Percentiles rank a stretch among this genome's conserved stretches.
Conservation (phyloP, 2,113 vertebrate species). For the Dolichallabes microphthalmus region DNA sequence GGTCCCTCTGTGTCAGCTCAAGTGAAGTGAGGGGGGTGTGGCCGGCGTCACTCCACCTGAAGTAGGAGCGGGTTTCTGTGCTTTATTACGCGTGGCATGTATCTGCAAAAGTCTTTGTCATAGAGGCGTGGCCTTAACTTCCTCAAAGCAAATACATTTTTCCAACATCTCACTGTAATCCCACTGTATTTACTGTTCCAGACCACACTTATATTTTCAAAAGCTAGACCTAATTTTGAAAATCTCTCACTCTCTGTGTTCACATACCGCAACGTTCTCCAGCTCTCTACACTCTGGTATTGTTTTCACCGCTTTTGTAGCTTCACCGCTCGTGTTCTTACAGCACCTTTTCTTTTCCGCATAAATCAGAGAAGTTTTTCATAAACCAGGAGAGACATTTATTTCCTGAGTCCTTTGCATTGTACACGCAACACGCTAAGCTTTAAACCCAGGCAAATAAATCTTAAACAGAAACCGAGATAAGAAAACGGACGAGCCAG, state of each 20-base stretch:
- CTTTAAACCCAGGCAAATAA: not conserved
- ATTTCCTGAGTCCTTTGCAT: not conserved
- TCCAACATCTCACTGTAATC: not conserved
- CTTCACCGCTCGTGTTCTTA: not conserved
- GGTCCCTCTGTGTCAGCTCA: not conserved
- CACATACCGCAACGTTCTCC: not conserved
- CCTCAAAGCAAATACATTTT: not conserved
- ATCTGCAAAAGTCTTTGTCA: not conserved
- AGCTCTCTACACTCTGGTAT: not conserved
- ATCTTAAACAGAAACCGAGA: slow-evolving; percentile 39
- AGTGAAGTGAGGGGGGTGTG: too few relatives aligned
- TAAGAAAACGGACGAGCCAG: slow-evolving; percentile 51
- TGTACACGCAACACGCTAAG: not conserved
- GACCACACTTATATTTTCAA: not conserved
- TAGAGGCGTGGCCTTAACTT: not conserved
- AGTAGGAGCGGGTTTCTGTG: not conserved
- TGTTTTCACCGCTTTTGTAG: not conserved
- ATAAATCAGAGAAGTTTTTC: not conserved
- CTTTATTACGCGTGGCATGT: not conserved
- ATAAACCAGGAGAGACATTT: not conserved
- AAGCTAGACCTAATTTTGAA: not conserved
- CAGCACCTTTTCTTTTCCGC: not conserved
- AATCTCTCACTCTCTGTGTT: not conserved
- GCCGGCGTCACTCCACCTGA: not conserved
- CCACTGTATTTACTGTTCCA: not conserved